Percentiles rank a stretch among this genome's conserved stretches.
Conservation (phyloP, 2,113 vertebrate genomes). For the Hemicordylus capensis region DNA sequence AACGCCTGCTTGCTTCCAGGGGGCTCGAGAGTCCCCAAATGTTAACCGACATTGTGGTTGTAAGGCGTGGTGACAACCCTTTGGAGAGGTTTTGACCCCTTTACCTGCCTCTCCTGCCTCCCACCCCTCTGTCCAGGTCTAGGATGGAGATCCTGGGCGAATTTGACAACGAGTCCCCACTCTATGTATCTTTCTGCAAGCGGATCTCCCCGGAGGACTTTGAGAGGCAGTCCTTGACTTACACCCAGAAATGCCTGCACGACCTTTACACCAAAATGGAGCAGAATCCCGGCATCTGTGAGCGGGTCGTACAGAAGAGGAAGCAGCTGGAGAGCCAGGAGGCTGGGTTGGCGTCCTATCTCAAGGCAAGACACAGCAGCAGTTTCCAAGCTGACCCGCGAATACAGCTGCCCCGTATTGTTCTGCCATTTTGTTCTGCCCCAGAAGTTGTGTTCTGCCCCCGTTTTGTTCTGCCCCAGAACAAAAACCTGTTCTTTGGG, state of each 20-base stretch:
- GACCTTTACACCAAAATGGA: constrained; percentile 55
- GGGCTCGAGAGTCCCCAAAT: too few relatives aligned
- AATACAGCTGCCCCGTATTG: too few relatives aligned
- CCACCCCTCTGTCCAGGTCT: not conserved
- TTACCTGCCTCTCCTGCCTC: not conserved
- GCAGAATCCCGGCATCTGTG: constrained; percentile 50
- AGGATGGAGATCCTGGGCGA: constrained; percentile 65
- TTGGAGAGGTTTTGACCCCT: not conserved
- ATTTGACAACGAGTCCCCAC: constrained; percentile 56
- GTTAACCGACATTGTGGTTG: not conserved
- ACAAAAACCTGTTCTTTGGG: too few relatives aligned
- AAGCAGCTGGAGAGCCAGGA: constrained; percentile 61
- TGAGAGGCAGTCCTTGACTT: constrained; percentile 58
- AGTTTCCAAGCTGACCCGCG: too few relatives aligned
- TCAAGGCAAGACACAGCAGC: constrained; percentile 64
- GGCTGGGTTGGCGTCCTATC: constrained; percentile 43
- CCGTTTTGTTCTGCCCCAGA: too few relatives aligned
- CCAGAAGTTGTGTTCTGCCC: too few relatives aligned
- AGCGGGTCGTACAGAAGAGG: constrained; percentile 52
- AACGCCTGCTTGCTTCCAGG: too few relatives aligned
- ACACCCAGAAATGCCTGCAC: constrained; percentile 48
- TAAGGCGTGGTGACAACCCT: too few relatives aligned
- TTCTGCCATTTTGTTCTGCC: too few relatives aligned
- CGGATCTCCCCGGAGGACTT: constrained; percentile 66
- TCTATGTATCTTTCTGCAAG: constrained; percentile 61